These are phyloP conservation scores for Bombus huntii DNA, from an alignment of 1,140 invertebrate genomes.

Conservation along the genomic window DNA sequence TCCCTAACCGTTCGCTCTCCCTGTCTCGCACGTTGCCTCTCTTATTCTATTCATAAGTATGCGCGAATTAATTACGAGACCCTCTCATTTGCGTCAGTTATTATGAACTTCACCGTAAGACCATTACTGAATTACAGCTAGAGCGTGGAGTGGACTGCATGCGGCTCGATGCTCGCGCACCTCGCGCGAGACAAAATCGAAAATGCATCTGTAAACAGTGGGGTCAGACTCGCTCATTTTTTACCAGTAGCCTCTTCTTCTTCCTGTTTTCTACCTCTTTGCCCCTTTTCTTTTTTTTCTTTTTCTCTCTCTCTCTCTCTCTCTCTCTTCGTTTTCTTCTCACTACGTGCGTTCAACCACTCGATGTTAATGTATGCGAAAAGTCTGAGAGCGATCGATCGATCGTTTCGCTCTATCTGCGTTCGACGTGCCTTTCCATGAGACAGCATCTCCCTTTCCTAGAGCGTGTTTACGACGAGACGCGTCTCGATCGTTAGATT, in stretches of 20 bases:
- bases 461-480: background rate
- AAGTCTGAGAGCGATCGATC: slow-evolving; percentile 34
- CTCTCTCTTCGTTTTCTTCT: background rate
- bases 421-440: background rate
- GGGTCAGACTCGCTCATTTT: background rate
- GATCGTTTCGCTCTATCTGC: slow-evolving; percentile 7
- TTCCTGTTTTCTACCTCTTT: background rate
- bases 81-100: slow-evolving; percentile 65
- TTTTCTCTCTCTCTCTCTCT: background rate
- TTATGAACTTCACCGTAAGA: slow-evolving; percentile 61
- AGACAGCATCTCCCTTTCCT: background rate
- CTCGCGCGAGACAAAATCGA: slow-evolving; percentile 22
- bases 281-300: background rate
- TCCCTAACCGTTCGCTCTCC: background rate
- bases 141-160: background rate
- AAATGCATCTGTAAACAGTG: background rate
- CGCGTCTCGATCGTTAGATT: background rate
- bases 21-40: background rate
- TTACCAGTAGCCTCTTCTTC: background rate
- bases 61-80: slow-evolving; percentile 63
- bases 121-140: slow-evolving; percentile 61
- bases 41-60: slow-evolving; percentile 42
- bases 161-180: slow-evolving; percentile 13
- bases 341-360: background rate
- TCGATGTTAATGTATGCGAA: slow-evolving; percentile 21